Evolutionary conservation across 2,888 invertebrate species (phyloP).

Genomic region (Glyphotaelius pellucidus): DNA sequence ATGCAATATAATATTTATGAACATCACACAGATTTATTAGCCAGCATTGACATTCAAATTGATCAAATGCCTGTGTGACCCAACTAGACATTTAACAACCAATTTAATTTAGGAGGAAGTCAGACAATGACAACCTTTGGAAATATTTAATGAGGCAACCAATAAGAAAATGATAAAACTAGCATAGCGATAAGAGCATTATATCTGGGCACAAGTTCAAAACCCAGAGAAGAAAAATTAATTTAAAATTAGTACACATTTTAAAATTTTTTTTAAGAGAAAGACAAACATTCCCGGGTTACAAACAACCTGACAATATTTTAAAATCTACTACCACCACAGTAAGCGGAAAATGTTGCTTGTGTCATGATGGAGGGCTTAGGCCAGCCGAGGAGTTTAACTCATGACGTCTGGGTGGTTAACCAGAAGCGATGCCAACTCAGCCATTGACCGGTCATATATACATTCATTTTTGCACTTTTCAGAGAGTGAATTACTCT

Average conservation of each 20-base stretch:
- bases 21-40: too few relatives aligned
- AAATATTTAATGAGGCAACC: neutral
- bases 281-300: too few relatives aligned
- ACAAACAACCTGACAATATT: too few relatives aligned
- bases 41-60: neutral
- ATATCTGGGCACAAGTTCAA: neutral
- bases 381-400: too few relatives aligned
- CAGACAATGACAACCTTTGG: neutral
- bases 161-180: neutral
- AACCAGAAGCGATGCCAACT: too few relatives aligned
- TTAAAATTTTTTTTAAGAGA: too few relatives aligned
- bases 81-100: neutral
- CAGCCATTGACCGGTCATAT: too few relatives aligned
- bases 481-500: neutral
- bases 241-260: neutral
- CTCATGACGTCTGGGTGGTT: too few relatives aligned
- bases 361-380: too few relatives aligned
- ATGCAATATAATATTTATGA: too few relatives aligned
- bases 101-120: neutral
- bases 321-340: too few relatives aligned
- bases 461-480: neutral
- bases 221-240: neutral
- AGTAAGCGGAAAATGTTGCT: too few relatives aligned
- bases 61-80: neutral
- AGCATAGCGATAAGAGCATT: neutral